These are phyloP conservation scores for Petrocephalus microphthalmus DNA, from an alignment of 2,113 vertebrate species.

Conservation along the genomic window DNA sequence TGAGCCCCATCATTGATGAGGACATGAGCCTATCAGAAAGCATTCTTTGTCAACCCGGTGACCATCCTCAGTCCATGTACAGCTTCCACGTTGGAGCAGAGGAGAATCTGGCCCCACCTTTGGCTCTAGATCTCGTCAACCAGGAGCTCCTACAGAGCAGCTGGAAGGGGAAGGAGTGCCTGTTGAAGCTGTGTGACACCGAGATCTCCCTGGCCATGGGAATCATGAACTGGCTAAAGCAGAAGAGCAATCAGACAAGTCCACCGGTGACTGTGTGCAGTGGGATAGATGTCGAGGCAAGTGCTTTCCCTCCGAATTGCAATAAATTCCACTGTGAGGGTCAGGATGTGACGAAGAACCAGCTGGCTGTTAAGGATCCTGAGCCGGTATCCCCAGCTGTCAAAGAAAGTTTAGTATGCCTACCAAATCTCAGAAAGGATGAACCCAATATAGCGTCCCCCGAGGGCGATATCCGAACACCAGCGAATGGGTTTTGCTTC, in stretches of 20 bases:
- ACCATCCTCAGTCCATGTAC: conserved; percentile 72
- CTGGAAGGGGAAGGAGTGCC: conserved; percentile 77
- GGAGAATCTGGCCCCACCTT: conserved; percentile 69
- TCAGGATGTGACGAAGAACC: conserved; percentile 16
- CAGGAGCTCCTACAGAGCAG: conserved; percentile 70
- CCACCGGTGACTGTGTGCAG: neutral
- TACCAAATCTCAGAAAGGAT: neutral
- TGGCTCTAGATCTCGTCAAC: conserved; percentile 61
- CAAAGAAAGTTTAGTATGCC: neutral
- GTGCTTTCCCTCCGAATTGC: neutral
- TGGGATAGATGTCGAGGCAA: neutral
- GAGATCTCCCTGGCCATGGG: conserved; percentile 77
- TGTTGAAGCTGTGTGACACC: conserved; percentile 77
- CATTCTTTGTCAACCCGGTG: conserved; percentile 58
- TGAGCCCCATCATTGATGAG: conserved; percentile 56
- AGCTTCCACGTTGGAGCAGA: conserved; percentile 76
- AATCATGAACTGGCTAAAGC: conserved; percentile 72
- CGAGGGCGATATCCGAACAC: conserved; percentile 25
- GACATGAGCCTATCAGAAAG: conserved; percentile 64
- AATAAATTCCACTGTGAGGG: conserved; percentile 2
- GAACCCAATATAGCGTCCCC: conserved; percentile 23
- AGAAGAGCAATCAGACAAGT: conserved; percentile 38
- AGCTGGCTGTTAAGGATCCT: neutral
- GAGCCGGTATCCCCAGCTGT: neutral
- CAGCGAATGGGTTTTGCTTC: conserved; percentile 28